Evolutionary conservation across 2,797 vertebrate species (phyloP), one percentile per base, ranked within the genome.

Genomic region (Lepilemur ruficaudatus): DNA sequence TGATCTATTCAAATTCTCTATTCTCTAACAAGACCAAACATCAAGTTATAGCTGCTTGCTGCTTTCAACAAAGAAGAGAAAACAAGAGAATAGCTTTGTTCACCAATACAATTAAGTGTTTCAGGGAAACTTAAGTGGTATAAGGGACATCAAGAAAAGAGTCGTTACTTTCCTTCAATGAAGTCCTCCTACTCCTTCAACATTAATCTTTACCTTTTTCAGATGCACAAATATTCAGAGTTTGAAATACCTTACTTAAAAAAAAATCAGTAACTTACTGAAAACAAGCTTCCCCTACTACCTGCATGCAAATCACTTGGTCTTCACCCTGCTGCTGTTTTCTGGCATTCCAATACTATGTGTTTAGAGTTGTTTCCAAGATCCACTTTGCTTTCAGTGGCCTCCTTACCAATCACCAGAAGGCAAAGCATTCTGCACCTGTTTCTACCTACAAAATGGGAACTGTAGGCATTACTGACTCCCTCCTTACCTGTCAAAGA

Each of bases 361-460:
- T 48, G 30, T 69, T 81, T 18, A 65, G 67, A 55, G 46, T 69
- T 25, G 30, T n/a, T 48, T 65, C 73, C 46, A 59, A 59, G 38
- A 43, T 61, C 43, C 10, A 85, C 70, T 55, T 69, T 83, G 61
- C n/a, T 88, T 72, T 22, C 17, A 32, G 55, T 46, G 57, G 67
- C 35, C 41, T 79, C 52, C 38, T 63, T 84, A 50, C 52, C 35
- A 43, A 18, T 55, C 22, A 92, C n/a, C 61, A 93, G 72, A 79
- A 94, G 92, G 83, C 30, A 79, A 95, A 89, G 70, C 52, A 84
- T 75, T 89, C 28, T 89, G 35, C 0, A 94, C 59, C 32, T 48
- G 41, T 92, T 96, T 97, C 95, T 97, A 96, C 94, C 96, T 96
- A 97, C 80, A 98, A 97, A 97, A 97, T 96, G 97, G 96, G 97